These are phyloP conservation scores for Picathartes gymnocephalus DNA, from an alignment of 2,113 vertebrate genomes.

Conservation along the genomic window DNA sequence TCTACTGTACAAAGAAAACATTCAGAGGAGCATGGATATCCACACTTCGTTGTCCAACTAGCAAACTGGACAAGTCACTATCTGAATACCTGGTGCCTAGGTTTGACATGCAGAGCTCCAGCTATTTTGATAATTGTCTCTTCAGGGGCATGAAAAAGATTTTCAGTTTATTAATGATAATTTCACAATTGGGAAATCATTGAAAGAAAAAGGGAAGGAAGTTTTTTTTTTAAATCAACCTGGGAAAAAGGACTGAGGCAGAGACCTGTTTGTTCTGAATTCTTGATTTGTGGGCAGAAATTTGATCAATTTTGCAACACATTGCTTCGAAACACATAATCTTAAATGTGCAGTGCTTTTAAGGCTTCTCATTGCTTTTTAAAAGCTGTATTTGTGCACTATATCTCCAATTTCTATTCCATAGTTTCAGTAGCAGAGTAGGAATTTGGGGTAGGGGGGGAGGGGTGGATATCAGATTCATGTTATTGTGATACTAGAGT, in stretches of 20 bases:
- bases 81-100: background rate
- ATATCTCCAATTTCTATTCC: background rate
- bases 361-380: background rate
- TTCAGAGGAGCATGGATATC: background rate
- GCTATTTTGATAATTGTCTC: background rate
- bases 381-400: background rate
- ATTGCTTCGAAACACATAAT: background rate
- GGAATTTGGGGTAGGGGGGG: accelerated
- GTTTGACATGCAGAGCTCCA: background rate
- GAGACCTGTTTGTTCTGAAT: background rate
- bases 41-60: background rate
- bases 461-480: background rate
- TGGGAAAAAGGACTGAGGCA: background rate
- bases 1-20: background rate
- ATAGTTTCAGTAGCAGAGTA: background rate
- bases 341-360: background rate
- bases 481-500: background rate
- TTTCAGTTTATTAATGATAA: background rate
- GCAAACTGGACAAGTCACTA: background rate
- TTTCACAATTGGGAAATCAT: background rate
- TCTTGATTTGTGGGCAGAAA: background rate
- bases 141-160: background rate
- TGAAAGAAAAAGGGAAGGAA: background rate
- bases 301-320: background rate
- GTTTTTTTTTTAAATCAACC: too few species aligned